These are phyloP conservation scores for Ciconia stormi DNA, from an alignment of 2,113 vertebrate genomes.

Conservation along the genomic window DNA sequence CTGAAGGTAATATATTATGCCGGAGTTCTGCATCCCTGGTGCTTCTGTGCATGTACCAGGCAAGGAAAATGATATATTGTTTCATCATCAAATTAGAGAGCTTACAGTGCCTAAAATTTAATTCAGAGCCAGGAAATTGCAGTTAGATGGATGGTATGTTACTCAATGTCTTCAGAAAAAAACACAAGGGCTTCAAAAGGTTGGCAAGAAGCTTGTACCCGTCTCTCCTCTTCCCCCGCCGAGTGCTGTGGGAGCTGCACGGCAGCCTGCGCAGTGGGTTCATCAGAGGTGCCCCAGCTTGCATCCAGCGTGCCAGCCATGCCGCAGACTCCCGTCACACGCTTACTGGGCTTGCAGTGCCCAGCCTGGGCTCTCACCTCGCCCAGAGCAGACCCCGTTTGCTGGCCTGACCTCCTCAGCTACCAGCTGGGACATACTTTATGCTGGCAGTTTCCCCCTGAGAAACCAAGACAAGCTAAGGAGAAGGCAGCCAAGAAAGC, in stretches of 20 bases:
- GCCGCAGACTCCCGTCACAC: neutral
- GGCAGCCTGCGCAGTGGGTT: neutral
- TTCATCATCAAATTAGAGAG: slow-evolving; percentile 42
- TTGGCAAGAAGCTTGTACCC: neutral
- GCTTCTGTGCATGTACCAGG: neutral
- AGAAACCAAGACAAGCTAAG: neutral
- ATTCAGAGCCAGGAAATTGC: slow-evolving; percentile 25
- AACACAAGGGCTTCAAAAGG: neutral
- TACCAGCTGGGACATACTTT: neutral
- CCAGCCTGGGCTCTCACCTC: neutral
- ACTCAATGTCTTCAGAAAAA: neutral
- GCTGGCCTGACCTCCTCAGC: neutral
- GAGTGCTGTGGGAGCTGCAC: neutral
- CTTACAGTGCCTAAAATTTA: slow-evolving; percentile 30
- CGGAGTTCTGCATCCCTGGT: neutral
- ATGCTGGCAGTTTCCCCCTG: neutral
- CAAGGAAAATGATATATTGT: slow-evolving; percentile 16
- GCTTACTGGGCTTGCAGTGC: neutral
- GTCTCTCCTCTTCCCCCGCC: neutral
- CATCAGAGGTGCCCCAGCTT: neutral
- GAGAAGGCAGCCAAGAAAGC: neutral
- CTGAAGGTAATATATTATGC: neutral
- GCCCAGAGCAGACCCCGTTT: neutral
- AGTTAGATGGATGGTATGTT: slow-evolving; percentile 1
- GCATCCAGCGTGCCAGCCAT: rapidly evolving